Evolutionary conservation across 1,140 invertebrate genomes (phyloP), one percentile per base, ranked within the genome.

Genomic region (Apis cerana): DNA sequence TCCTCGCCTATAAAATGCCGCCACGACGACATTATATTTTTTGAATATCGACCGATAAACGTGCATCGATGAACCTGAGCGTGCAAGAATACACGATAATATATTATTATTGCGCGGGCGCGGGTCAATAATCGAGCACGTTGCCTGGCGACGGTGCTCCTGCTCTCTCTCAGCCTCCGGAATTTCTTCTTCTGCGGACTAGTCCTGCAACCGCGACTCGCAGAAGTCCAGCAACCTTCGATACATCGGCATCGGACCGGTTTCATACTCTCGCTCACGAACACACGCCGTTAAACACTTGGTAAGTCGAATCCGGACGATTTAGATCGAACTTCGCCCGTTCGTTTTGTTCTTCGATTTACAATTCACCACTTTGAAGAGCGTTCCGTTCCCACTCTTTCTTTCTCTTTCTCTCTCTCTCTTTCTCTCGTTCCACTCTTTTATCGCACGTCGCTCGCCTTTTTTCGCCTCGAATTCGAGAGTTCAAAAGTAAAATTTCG

Each of bases 121-220:
- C 92, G 89, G 89, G 92, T 94, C 93, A 93, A 93, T 94, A 94
- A 89, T 91, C 90, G 85, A 67, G 83, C 87, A 89, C 89, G 91
- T 93, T 92, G 90, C 91, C 82, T 89, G 90, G 84, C 85, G 89
- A 91, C 91, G 85, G 59, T 75, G 80, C 74, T 86, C 84, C 84
- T 88, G 76, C 88, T 85, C 80, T 85, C 74, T 84, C 85, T 75
- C 74, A 83, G 70, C 75, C 76, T 87, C 80, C 67, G 75, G 76
- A 75, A 80, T 84, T 87, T 58, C 71, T 87, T 78, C 69, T 56
- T 84, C 82, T 50, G 23, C 54, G 80, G 33, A 15, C 68, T 86
- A 71, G 59, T 86, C 85, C 86, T 83, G 85, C 54, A 71, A 75
- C 59, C 64, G 85, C 71, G n/a, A 54, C 65, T 74, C 82, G 80